A percentile compares a stretch with the other conserved stretches of the same genome.
Evolutionary conservation across 2,113 vertebrate species (phyloP).

Genomic region (Antigone vipio): DNA sequence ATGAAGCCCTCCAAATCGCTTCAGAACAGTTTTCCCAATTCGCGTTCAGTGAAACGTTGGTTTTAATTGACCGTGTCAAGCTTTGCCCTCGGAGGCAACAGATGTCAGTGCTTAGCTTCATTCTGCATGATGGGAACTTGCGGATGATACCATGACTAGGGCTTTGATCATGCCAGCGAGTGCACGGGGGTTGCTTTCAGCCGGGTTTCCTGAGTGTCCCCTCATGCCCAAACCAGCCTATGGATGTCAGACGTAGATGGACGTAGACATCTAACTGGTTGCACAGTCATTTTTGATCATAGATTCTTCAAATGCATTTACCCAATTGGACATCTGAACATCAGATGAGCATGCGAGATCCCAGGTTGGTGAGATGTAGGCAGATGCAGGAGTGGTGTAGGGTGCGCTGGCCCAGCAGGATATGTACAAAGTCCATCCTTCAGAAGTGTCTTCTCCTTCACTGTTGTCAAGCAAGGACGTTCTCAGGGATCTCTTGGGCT

Average conservation of each 20-base stretch:
- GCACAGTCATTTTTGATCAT: background rate
- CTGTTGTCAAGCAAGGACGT: background rate
- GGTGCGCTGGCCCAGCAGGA: background rate
- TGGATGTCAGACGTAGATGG: background rate
- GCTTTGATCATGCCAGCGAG: background rate
- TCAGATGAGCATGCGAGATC: background rate
- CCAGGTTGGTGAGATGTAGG: background rate
- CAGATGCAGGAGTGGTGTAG: background rate
- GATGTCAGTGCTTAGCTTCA: background rate
- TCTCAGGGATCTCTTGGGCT: background rate
- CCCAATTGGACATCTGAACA: background rate
- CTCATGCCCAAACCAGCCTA: background rate
- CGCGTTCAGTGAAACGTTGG: background rate
- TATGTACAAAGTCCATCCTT: background rate
- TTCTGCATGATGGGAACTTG: background rate
- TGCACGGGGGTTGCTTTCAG: background rate
- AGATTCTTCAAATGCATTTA: background rate
- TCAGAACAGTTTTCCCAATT: constrained; percentile 7
- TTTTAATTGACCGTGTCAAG: constrained; percentile 15
- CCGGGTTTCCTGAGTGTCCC: background rate
- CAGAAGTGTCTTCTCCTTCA: background rate
- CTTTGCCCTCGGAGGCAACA: background rate
- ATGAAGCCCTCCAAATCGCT: background rate
- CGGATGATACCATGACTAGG: background rate
- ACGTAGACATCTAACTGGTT: background rate